phyloP scores from a whole-genome alignment of 2,113 vertebrate genomes.

The Galeopterus variegatus region DNA sequence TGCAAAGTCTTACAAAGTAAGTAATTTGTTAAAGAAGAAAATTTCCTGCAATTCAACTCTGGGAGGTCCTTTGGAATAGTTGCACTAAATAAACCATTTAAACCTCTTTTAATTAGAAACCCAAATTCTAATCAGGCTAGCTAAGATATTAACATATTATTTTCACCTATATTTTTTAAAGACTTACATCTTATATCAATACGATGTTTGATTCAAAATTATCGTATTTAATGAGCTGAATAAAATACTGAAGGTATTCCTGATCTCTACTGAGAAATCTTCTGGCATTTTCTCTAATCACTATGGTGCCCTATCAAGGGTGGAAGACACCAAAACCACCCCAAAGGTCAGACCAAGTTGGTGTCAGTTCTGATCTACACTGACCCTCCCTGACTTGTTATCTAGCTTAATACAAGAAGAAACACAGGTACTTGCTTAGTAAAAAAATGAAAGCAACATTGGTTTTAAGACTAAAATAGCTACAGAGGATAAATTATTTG shows the following conservation, averaged over 20 bases:
- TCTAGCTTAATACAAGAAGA: neutral
- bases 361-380: neutral
- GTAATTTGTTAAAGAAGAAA: constrained; percentile 37
- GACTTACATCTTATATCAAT: neutral
- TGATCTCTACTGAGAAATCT: neutral
- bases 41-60: neutral
- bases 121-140: neutral
- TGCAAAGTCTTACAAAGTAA: neutral
- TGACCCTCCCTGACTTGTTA: neutral
- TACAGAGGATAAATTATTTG: neutral
- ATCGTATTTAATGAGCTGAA: neutral
- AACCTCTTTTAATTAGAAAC: neutral
- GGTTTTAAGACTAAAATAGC: neutral
- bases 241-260: constrained; percentile 19
- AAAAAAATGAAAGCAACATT: constrained; percentile 7
- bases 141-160: neutral
- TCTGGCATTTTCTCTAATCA: neutral
- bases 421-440: neutral
- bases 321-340: neutral
- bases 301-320: neutral
- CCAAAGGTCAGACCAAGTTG: neutral
- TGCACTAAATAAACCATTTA: constrained; percentile 8
- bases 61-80: neutral
- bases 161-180: constrained; percentile 49
- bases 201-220: neutral